Base-by-base conservation (phyloP, 1,140 invertebrate species). In the Zaprionus inermis region DNA sequence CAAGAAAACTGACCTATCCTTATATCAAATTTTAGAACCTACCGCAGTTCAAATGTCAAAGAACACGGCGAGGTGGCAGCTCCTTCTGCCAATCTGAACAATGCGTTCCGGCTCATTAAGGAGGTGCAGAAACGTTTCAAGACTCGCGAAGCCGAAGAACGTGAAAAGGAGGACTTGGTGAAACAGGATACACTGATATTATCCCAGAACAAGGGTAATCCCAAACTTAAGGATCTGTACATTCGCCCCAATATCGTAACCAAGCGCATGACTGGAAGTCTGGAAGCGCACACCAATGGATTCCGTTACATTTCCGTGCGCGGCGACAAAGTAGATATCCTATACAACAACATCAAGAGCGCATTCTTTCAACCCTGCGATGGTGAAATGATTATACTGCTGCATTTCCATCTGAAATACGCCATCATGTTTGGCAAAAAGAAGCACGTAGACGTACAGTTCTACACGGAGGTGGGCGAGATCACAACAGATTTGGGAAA, bases 351-450 rank as follows among this genome's bases (percentile, higher is more conserved):
- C 92, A 99, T 99, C 74, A 99, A 99, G 92, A 98, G 99, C 93
- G 98, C 99, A 6, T 99, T 99, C 93, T 99, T 99, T 93, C 99
- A 99, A 94, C 99, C 99, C 0, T 99, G 99, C 93, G 99, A 99
- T 93, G 97, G 98, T 67, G 99, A 99, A 94, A 99, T 99, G 98
- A 99, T 99, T 59, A 99, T 99, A 91, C 93, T 99, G 7, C 94
- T 99, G 52, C 99, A 99, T 94, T 99, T 99, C 92, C 98, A 99
- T 94, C 94, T 99, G 30, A 99, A 98, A 93, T 97, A 99, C 93
- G 98, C 98, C 30, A 99, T 99, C 72, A 97, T 99, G 97, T 99
- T 99, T 94, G 98, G 98, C 71, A 99, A 99, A 93, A 99, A 99
- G 93, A 99, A 99, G 91, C 98, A 99, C 90, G 95, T 98, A 6